Evolutionary conservation across 1,140 invertebrate species (phyloP).

Genomic region (Frieseomelitta varia): DNA sequence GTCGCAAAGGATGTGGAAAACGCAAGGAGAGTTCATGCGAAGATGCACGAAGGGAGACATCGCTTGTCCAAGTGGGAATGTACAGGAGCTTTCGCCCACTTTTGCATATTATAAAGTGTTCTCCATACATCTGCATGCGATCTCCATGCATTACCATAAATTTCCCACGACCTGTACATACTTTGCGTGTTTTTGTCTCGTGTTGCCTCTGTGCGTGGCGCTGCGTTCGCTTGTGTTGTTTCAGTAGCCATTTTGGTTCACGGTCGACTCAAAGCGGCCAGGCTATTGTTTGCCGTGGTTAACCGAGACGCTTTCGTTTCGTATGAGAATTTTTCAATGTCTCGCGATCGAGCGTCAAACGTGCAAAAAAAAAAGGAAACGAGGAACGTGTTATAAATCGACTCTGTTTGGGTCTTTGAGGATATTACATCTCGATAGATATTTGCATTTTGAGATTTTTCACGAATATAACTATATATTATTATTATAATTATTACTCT

Average conservation of each 20-base stretch:
- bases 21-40: not conserved
- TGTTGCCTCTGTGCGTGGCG: not conserved
- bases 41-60: not conserved
- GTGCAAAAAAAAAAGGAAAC: too few relatives aligned
- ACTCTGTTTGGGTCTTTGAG: too few relatives aligned
- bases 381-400: too few relatives aligned
- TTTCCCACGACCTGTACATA: not conserved
- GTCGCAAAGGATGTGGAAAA: not conserved
- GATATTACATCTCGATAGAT: too few relatives aligned
- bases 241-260: not conserved
- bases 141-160: not conserved
- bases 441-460: too few relatives aligned
- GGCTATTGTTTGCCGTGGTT: too few relatives aligned
- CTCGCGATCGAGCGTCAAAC: too few relatives aligned
- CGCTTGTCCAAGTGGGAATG: not conserved
- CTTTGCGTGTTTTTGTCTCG: not conserved
- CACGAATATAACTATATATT: too few relatives aligned
- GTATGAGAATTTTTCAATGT: too few relatives aligned
- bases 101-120: constrained; percentile 15
- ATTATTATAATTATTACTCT: too few relatives aligned
- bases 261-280: too few relatives aligned
- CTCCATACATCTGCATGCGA: not conserved
- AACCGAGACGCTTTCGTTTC: too few relatives aligned
- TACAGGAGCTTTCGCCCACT: not conserved
- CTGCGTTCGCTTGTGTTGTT: not conserved